Evolutionary conservation across 2,797 vertebrate genomes (phyloP), one percentile per base, ranked within the genome.

Genomic region (Hozukius guyotensis): DNA sequence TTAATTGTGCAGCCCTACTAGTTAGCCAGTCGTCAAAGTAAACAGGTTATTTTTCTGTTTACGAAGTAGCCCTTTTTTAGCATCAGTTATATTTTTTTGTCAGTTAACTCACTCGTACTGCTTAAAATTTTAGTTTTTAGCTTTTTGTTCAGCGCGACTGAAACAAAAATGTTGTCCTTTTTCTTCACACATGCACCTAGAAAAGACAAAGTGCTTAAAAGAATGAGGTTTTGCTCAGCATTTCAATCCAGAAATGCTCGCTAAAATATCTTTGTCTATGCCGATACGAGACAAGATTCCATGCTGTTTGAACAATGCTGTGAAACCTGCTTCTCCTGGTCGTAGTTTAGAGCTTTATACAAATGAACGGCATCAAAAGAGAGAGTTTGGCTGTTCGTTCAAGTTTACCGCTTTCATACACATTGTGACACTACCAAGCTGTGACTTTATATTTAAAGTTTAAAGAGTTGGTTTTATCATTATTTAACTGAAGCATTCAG

Each of bases 231-330:
- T 95, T 83, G 85, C 85, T 89, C 66, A 80, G 91, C 92, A 94
- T 94, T 94, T 93, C 83, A 31, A 5, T 52, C 13, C 13, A 29
- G 88, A 92, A 92, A 95, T 94, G 89, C 87, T 92, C 64, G 60
- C 69, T 68, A 75, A 77, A 82, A 80, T 79, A 77, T 89, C 73
- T 88, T 82, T 89, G 86, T 87, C 82, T 93, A 88, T 83, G 69
- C 70, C 67, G 22, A 72, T 57, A 78, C 49, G 88, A 94, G 87
- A 92, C 88, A 88, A 88, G 77, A 88, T 88, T 91, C 93, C 89
- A 95, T 93, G 91, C 87, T 89, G 86, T 94, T 91, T 80, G 88
- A 92, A 88, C 89, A 87, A 91, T 90, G 86, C 87, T 76, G 84
- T 91, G 82, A 91, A 92, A 92, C 82, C 84, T 84, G 78, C 77